phyloP scores from a whole-genome alignment of 1,140 invertebrate genomes.

The Drosophila bocki region DNA sequence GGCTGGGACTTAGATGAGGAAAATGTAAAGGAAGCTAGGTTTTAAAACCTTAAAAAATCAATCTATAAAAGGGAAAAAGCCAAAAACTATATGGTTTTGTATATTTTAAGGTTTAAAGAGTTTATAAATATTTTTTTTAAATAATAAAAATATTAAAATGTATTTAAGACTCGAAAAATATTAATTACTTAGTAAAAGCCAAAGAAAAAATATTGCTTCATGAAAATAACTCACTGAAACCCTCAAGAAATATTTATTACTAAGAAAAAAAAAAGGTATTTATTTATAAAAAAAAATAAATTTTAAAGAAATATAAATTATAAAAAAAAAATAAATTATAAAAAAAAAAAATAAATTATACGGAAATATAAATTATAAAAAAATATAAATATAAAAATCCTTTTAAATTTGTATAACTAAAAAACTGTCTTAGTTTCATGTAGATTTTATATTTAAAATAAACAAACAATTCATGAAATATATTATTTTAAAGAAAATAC shows the following conservation, averaged over 20 bases:
- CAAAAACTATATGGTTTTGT: neutral
- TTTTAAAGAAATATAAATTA: neutral
- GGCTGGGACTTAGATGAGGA: neutral
- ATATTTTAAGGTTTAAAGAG: neutral
- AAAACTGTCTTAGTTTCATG: neutral
- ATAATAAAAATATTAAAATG: neutral
- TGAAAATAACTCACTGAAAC: too few species aligned
- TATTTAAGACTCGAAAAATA: neutral
- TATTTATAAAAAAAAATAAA: too few species aligned
- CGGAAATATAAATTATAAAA: too few species aligned
- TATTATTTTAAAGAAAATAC: neutral
- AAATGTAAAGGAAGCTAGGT: neutral
- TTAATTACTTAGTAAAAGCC: neutral
- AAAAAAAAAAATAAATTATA: too few species aligned
- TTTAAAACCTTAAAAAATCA: constrained; percentile 1
- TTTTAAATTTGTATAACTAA: neutral
- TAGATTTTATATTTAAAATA: neutral
- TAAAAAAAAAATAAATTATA: too few species aligned
- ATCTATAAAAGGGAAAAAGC: neutral
- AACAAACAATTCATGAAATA: neutral
- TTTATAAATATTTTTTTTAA: neutral
- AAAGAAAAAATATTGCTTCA: too few species aligned
- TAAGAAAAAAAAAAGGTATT: too few species aligned
- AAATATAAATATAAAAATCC: neutral
- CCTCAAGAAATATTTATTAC: too few species aligned